These are phyloP conservation scores for Rhabdophis nuchalis DNA, from an alignment of 2,797 vertebrate genomes.

Conservation along the genomic window DNA sequence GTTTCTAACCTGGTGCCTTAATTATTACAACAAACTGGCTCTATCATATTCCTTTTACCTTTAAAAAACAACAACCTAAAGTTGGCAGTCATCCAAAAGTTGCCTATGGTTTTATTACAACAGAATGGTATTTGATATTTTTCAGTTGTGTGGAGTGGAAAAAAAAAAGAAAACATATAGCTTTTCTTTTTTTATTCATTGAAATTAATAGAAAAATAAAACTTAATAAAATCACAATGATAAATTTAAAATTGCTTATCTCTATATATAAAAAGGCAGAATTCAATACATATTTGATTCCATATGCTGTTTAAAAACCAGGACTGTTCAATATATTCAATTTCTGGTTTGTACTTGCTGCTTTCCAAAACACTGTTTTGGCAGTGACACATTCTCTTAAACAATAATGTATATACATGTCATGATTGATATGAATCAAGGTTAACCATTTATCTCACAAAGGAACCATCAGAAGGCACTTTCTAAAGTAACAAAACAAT, in stretches of 20 bases:
- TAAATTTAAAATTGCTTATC: slow-evolving; percentile 1
- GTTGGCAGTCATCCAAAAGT: neutral
- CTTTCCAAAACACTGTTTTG: neutral
- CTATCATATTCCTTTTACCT: neutral
- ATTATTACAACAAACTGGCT: neutral
- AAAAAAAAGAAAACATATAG: slow-evolving; percentile 15
- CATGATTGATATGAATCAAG: neutral
- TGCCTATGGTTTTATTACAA: neutral
- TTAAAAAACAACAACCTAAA: neutral
- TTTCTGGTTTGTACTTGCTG: neutral
- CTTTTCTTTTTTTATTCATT: slow-evolving; percentile 15
- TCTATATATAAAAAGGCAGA: neutral
- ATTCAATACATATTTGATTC: slow-evolving; percentile 9
- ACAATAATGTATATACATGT: neutral
- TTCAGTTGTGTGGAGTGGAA: neutral
- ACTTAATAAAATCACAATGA: slow-evolving; percentile 27
- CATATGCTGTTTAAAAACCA: slow-evolving; percentile 6
- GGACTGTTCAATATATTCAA: slow-evolving; percentile 11
- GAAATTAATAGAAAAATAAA: slow-evolving; percentile 60
- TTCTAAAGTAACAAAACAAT: slow-evolving; percentile 21
- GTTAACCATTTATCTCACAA: neutral
- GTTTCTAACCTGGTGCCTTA: neutral
- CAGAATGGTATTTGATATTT: neutral
- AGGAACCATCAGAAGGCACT: slow-evolving; percentile 13
- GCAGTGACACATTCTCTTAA: neutral